Percentiles rank a stretch among this genome's conserved stretches.
Evolutionary conservation across 2,113 vertebrate species (phyloP).

Genomic region (Trematocara stigmaticum): DNA sequence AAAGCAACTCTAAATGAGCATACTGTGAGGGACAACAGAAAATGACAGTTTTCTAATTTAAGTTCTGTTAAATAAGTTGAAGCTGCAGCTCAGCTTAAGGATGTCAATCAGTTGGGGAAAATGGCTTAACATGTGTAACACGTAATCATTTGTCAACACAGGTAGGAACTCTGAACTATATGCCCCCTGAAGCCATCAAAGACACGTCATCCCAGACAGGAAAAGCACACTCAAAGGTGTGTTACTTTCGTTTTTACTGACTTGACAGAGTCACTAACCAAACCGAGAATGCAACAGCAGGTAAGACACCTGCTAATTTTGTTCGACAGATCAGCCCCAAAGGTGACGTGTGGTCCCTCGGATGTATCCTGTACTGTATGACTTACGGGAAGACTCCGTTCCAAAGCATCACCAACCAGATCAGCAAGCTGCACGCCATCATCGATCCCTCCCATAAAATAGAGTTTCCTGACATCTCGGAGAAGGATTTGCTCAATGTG

Average conservation of each 20-base stretch:
- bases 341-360: conserved; percentile 96
- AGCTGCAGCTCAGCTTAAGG: not conserved
- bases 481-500: conserved; percentile 91
- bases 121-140: not conserved
- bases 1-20: not conserved
- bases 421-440: conserved; percentile 91
- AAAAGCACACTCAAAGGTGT: conserved; percentile 87
- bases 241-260: not conserved
- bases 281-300: not conserved
- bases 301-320: not conserved
- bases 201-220: conserved; percentile 85
- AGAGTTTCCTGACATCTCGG: conserved; percentile 85
- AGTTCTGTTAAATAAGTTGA: not conserved
- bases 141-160: conserved; percentile 38
- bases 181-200: conserved; percentile 96
- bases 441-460: conserved; percentile 85
- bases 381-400: conserved; percentile 95
- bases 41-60: not conserved
- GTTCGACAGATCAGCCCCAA: conserved; percentile 86
- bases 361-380: conserved; percentile 96
- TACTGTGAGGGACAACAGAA: not conserved
- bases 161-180: conserved; percentile 96
- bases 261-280: not conserved
- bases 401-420: conserved; percentile 91
- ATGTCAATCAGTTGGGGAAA: not conserved